A percentile compares a stretch with the other conserved stretches of the same genome.
phyloP scores from a whole-genome alignment of 2,888 invertebrate genomes.

The Chymomyza amoena region DNA sequence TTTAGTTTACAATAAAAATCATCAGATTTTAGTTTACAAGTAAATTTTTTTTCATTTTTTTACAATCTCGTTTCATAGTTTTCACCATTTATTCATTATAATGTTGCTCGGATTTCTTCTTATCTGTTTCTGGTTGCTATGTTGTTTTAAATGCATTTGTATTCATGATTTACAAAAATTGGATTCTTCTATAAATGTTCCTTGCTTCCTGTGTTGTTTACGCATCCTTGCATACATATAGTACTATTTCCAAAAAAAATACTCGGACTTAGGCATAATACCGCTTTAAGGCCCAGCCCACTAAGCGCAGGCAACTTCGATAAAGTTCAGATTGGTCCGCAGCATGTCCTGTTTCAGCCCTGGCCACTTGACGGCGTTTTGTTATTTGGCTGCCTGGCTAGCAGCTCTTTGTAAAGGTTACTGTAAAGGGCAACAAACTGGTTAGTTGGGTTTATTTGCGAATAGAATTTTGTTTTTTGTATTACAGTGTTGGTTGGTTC shows the following conservation, averaged over 20 bases:
- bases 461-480: background rate
- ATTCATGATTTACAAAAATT: slow-evolving; percentile 69
- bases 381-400: slow-evolving; percentile 73
- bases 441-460: background rate
- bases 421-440: slow-evolving; percentile 53
- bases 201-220: slow-evolving; percentile 16
- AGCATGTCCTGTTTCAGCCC: slow-evolving; percentile 35
- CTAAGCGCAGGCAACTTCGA: background rate
- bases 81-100: slow-evolving; percentile 28
- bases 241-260: slow-evolving; percentile 17
- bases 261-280: slow-evolving; percentile 8
- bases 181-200: slow-evolving; percentile 33
- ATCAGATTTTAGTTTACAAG: slow-evolving; percentile 41
- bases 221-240: slow-evolving; percentile 10
- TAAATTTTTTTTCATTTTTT: slow-evolving; percentile 3
- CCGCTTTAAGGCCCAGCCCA: background rate
- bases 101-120: slow-evolving; percentile 12
- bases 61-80: slow-evolving; percentile 36
- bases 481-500: background rate
- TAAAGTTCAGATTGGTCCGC: background rate
- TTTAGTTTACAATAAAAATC: slow-evolving; percentile 55
- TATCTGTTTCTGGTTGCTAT: slow-evolving; percentile 48
- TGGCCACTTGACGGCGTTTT: slow-evolving; percentile 29
- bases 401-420: slow-evolving; percentile 76
- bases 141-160: slow-evolving; percentile 73